phyloP scores from a whole-genome alignment of 2,797 vertebrate species.

The Mycteria americana region DNA sequence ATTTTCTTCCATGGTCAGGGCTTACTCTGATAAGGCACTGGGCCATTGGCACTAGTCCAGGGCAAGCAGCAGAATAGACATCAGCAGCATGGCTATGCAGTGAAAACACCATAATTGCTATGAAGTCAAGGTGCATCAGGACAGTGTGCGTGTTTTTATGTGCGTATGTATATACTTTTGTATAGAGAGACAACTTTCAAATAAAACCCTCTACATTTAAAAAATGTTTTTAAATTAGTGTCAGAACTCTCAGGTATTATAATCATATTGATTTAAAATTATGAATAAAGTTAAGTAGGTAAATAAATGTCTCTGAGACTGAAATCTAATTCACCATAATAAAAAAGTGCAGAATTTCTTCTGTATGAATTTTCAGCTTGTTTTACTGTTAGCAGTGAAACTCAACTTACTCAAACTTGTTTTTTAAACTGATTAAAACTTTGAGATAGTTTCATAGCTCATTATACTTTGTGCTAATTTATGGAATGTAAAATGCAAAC shows the following conservation, averaged over 20 bases:
- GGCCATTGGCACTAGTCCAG: not conserved
- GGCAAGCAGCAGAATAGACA: not conserved
- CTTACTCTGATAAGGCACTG: not conserved
- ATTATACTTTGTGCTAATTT: slow-evolving; percentile 18
- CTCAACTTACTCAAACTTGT: slow-evolving; percentile 4
- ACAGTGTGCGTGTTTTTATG: not conserved
- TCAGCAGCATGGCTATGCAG: not conserved
- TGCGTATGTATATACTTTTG: not conserved
- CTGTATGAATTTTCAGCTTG: not conserved
- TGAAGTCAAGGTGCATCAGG: fast-evolving
- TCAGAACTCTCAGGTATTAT: not conserved
- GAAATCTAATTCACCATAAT: not conserved
- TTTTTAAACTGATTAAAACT: slow-evolving; percentile 47
- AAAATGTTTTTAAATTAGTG: not conserved
- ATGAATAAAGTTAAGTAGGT: not conserved
- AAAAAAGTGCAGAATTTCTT: not conserved
- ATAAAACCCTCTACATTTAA: not conserved
- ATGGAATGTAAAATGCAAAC: slow-evolving; percentile 29
- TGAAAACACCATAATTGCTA: not conserved
- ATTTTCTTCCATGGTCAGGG: not conserved
- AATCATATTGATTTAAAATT: not conserved
- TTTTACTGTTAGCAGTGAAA: not conserved
- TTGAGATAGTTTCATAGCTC: not conserved
- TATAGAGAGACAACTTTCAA: not conserved
- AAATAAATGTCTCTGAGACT: not conserved